A percentile compares a stretch with the other conserved stretches of the same genome.
phyloP scores from a whole-genome alignment of 2,888 invertebrate species.

The Chrysodeixis includens region DNA sequence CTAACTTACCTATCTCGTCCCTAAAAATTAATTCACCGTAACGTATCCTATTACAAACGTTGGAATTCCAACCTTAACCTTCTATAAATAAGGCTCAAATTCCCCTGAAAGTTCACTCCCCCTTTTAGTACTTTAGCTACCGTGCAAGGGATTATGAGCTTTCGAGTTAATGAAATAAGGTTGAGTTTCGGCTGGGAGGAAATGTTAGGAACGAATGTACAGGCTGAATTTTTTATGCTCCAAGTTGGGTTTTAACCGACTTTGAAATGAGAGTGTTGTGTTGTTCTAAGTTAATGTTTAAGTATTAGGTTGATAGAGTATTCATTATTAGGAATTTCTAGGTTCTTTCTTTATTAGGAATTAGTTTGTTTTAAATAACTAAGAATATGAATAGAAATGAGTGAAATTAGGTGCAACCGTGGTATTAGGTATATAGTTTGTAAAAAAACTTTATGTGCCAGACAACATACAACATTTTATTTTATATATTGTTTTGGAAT shows the following conservation, averaged over 20 bases:
- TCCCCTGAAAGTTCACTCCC: slow-evolving; percentile 5
- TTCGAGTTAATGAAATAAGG: slow-evolving; percentile 28
- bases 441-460: no score
- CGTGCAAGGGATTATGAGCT: slow-evolving; percentile 33
- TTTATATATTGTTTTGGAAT: no score
- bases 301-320: slow-evolving; percentile 2
- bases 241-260: slow-evolving; percentile 47
- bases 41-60: slow-evolving; percentile 20
- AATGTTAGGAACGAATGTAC: slow-evolving; percentile 47
- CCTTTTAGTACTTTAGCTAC: slow-evolving; percentile 16
- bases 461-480: no score
- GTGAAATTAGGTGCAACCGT: no score
- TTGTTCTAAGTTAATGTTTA: slow-evolving; percentile 44
- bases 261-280: slow-evolving; percentile 43
- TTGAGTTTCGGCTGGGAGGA: slow-evolving; percentile 31
- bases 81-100: slow-evolving; percentile 35
- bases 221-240: slow-evolving; percentile 64
- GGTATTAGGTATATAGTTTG: no score
- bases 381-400: no score
- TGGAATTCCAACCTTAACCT: slow-evolving; percentile 27
- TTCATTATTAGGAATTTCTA: not conserved
- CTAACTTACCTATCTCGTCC: slow-evolving; percentile 19
- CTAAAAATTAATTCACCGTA: slow-evolving; percentile 43
- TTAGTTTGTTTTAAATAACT: no score
- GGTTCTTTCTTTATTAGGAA: no score